Conservation (phyloP, 2,113 vertebrate genomes). For the Sardina pilchardus region DNA sequence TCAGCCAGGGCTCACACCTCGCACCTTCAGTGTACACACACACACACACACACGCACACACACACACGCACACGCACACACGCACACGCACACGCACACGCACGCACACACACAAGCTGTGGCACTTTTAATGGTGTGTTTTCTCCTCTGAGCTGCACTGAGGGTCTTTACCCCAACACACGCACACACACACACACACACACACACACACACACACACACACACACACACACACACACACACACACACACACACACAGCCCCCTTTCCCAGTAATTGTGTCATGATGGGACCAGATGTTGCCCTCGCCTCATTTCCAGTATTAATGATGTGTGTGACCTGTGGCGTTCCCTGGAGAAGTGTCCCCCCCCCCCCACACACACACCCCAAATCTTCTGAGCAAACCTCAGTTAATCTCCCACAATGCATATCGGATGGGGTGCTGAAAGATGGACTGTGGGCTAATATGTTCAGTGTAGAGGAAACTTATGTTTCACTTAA, state of each 20-base stretch:
- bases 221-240: slow-evolving; percentile 9
- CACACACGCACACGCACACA: not conserved
- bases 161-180: not conserved
- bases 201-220: slow-evolving; percentile 3
- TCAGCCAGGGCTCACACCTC: not conserved
- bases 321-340: slow-evolving; percentile 20
- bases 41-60: not conserved
- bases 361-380: not conserved
- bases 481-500: not conserved
- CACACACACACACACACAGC: not conserved
- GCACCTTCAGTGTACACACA: not conserved
- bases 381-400: not conserved
- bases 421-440: not conserved
- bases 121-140: not conserved
- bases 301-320: not conserved
- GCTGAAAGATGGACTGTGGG: not conserved
- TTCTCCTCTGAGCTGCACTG: not conserved
- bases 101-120: not conserved
- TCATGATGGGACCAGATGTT: slow-evolving; percentile 5
- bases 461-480: not conserved
- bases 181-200: slow-evolving; percentile 4
- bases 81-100: not conserved
- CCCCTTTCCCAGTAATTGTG: not conserved
- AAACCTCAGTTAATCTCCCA: slow-evolving; percentile 4
- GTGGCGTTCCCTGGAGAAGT: not conserved